A percentile compares a stretch with the other conserved stretches of the same genome.
phyloP scores from a whole-genome alignment of 2,797 vertebrate species.

The Heterohyrax brucei region DNA sequence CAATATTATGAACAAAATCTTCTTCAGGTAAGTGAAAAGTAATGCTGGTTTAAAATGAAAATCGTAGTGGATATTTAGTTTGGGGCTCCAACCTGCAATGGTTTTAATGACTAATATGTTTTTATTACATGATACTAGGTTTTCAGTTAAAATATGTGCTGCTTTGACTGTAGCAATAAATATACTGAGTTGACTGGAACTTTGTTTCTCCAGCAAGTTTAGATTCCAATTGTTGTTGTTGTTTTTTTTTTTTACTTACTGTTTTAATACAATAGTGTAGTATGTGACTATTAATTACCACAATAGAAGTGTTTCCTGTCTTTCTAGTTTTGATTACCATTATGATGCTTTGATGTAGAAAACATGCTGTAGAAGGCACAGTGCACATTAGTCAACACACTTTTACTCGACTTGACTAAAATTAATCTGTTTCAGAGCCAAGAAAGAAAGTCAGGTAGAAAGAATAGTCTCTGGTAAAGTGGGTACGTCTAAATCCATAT shows the following conservation, averaged over 20 bases:
- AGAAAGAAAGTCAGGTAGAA: conserved; percentile 49
- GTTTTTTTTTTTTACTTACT: neutral
- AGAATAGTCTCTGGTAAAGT: conserved; percentile 52
- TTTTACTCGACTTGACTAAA: conserved; percentile 46
- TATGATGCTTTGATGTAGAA: conserved; percentile 12
- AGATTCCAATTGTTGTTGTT: conserved; percentile 4
- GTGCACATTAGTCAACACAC: neutral
- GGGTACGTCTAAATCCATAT: conserved; percentile 35
- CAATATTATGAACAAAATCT: conserved; percentile 52
- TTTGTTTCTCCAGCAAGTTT: conserved; percentile 53
- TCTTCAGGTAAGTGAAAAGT: conserved; percentile 57
- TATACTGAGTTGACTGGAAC: conserved; percentile 51
- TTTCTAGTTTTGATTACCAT: conserved; percentile 47
- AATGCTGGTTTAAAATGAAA: conserved; percentile 64
- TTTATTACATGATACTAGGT: neutral
- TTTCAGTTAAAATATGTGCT: conserved; percentile 66
- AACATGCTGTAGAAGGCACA: neutral
- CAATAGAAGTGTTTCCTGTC: conserved; percentile 48
- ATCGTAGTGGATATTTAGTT: conserved; percentile 31
- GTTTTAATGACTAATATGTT: conserved; percentile 48
- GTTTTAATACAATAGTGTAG: conserved; percentile 45
- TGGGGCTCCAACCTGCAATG: neutral
- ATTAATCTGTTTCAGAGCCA: conserved; percentile 60
- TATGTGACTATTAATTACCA: neutral
- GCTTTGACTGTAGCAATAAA: conserved; percentile 40